Evolutionary conservation across 1,140 invertebrate species (phyloP).

Genomic region (Neelides sp.): DNA sequence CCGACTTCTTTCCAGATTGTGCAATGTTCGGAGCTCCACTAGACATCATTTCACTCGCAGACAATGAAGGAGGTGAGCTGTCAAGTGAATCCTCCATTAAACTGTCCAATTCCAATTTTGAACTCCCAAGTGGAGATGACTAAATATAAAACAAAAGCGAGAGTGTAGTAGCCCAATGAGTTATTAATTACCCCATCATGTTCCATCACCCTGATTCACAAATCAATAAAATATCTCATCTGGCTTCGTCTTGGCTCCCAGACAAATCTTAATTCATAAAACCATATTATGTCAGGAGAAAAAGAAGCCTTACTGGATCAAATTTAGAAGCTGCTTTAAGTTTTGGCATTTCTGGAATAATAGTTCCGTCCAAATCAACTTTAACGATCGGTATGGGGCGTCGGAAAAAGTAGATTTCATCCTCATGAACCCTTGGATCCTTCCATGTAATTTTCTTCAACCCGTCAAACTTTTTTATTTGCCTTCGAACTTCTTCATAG

Average conservation of each 20-base stretch:
- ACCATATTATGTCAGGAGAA: not conserved
- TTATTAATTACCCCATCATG: no score
- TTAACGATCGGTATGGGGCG: conserved; percentile 41
- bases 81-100: conserved; percentile 56
- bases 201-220: no score
- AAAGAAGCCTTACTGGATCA: conserved; percentile 4
- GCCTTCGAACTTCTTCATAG: conserved; percentile 76
- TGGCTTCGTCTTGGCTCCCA: no score
- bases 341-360: conserved; percentile 24
- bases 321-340: conserved; percentile 18
- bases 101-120: conserved; percentile 40
- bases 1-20: conserved; percentile 30
- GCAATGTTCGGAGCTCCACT: conserved; percentile 24
- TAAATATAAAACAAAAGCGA: conserved; percentile 25
- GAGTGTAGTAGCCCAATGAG: no score
- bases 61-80: conserved; percentile 57
- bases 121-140: conserved; percentile 44
- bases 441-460: conserved; percentile 72
- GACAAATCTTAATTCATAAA: no score
- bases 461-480: conserved; percentile 62
- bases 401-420: conserved; percentile 85
- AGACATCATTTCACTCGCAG: conserved; percentile 47
- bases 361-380: conserved; percentile 24
- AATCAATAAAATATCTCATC: no score
- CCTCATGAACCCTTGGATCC: conserved; percentile 60